Base-by-base conservation (phyloP, 2,113 vertebrate genomes). In the Sphyrna mokarran region DNA sequence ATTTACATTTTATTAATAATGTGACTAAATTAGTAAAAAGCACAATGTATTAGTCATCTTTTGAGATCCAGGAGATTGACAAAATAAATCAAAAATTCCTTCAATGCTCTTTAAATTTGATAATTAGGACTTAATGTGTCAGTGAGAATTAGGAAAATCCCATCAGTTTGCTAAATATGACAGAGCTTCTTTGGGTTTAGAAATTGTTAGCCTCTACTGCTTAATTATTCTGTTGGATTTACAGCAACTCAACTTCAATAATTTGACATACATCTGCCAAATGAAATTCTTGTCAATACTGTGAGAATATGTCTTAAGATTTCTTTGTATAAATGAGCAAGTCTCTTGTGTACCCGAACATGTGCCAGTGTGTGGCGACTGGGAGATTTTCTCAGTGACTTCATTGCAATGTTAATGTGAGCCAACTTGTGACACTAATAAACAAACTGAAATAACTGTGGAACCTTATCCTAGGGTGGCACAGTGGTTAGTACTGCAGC, bases 151-250 rank as follows among this genome's bases (percentile, higher is more conserved):
- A 37, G 18, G 89, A 93, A 91, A 93, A 93, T 37, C 33, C 61
- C 61, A 40, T 93, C n/a, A 68, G 61, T 68, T 20, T 23, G 37
- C 33, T 93, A 93, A 68, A 93, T n/a, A 93, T 66, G 61, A 91
- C 20, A 63, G 66, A 66, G 58, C 26, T 83, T 43, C 16, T 90
- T 43, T 10, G 7, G 89, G n/a, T 37, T 93, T 16, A 33, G n/a
- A 93, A 37, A 66, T 66, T 37, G 61, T 37, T 66, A 22, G 33
- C 89, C 61, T 61, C n/a, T 2, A 23, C 33, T 93, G 61, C 26
- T 90, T 90, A 63, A 90, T 90, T 90, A 90, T 61, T 90, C 87
- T 54, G 58, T 33, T 63, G 48, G 26, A 63, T 90, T 90, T 90
- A 5, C 87, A 90, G 54, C 61, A 20, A 93, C 22, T n/a, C 16